A percentile compares a stretch with the other conserved stretches of the same genome.
phyloP scores from a whole-genome alignment of 2,888 invertebrate species.

The Diarsia rubi region DNA sequence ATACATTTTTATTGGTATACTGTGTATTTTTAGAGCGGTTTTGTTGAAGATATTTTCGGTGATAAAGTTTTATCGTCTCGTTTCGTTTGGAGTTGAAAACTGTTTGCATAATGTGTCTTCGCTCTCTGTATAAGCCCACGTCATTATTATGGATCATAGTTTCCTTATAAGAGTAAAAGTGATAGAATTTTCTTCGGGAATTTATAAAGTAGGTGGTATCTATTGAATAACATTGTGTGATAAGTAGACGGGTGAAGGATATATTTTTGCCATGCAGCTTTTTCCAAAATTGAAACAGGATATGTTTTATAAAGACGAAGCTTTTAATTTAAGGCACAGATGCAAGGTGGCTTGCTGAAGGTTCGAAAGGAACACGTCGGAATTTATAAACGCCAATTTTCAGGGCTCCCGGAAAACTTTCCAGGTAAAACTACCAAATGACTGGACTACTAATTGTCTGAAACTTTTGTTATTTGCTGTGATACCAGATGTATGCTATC shows the following conservation, averaged over 20 bases:
- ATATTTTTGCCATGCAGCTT: not conserved
- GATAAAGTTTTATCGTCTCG: slow-evolving; percentile 49
- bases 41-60: slow-evolving; percentile 26
- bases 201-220: slow-evolving; percentile 2
- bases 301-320: no score
- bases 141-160: slow-evolving; percentile 55
- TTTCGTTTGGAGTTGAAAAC: slow-evolving; percentile 45
- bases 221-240: slow-evolving; percentile 16
- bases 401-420: no score
- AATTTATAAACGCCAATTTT: no score
- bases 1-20: slow-evolving; percentile 34
- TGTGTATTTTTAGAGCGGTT: slow-evolving; percentile 17
- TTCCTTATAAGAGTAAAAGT: slow-evolving; percentile 33
- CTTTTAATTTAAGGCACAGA: no score
- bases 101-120: slow-evolving; percentile 60
- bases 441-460: no score
- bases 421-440: no score
- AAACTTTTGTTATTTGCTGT: no score
- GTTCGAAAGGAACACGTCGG: no score
- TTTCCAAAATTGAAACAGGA: not conserved
- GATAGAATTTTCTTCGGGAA: slow-evolving; percentile 36
- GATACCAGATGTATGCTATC: no score
- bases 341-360: no score
- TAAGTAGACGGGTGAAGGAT: not conserved
- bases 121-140: slow-evolving; percentile 37